phyloP scores from a whole-genome alignment of 1,140 invertebrate genomes.

The Grapholita molesta region DNA sequence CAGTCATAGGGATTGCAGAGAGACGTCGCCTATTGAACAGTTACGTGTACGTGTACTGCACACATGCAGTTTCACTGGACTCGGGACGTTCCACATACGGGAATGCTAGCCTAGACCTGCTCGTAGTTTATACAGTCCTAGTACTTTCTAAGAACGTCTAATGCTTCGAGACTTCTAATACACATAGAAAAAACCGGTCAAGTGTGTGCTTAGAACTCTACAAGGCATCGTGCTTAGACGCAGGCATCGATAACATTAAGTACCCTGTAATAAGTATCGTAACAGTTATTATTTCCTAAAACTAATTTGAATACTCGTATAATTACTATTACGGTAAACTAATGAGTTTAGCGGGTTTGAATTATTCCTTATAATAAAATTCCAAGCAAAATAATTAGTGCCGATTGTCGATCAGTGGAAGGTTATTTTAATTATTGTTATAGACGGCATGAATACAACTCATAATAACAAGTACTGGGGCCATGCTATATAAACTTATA shows the following conservation, averaged over 20 bases:
- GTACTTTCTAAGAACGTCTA: constrained; percentile 74
- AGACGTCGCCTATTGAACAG: constrained; percentile 36
- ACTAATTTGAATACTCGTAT: neutral
- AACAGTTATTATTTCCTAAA: neutral
- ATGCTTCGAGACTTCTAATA: constrained; percentile 57
- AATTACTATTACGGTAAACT: neutral
- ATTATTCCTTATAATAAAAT: neutral
- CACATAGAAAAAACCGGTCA: constrained; percentile 13
- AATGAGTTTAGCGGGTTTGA: neutral
- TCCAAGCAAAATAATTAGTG: neutral
- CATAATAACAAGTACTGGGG: neutral
- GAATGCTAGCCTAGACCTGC: constrained; percentile 50
- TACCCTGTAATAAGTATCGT: neutral
- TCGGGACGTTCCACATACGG: constrained; percentile 56
- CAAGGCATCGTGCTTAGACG: neutral
- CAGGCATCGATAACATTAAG: neutral
- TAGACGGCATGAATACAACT: neutral
- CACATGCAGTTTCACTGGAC: constrained; percentile 32
- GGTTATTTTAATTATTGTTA: neutral
- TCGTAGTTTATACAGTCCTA: constrained; percentile 53
- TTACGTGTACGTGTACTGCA: constrained; percentile 38
- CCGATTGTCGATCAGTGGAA: neutral
- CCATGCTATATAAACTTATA: neutral
- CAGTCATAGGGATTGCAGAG: constrained; percentile 60
- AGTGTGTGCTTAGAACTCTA: neutral